phyloP scores from a whole-genome alignment of 2,113 vertebrate species.

The Chrysemys picta region DNA sequence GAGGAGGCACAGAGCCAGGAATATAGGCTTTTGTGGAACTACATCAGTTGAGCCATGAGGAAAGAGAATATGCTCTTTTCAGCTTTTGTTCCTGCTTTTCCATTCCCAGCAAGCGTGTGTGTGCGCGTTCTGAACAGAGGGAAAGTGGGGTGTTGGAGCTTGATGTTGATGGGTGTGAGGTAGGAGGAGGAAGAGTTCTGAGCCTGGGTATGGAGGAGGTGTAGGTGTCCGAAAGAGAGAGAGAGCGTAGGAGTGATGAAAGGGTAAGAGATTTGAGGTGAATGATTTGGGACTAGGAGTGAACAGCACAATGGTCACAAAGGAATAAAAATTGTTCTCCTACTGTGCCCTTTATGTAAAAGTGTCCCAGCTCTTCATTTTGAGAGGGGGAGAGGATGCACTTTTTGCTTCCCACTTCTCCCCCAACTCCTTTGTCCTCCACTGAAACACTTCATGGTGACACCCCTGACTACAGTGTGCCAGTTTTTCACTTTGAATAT shows the following conservation, averaged over 20 bases:
- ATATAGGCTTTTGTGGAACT: background rate
- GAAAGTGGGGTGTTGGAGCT: background rate
- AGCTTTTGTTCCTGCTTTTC: background rate
- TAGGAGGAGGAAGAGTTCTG: background rate
- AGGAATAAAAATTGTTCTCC: background rate
- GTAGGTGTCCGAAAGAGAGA: background rate
- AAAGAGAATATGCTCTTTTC: background rate
- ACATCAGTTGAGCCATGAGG: background rate
- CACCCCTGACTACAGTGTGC: background rate
- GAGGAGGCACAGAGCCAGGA: background rate
- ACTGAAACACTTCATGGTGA: background rate
- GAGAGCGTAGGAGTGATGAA: background rate
- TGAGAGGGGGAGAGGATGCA: background rate
- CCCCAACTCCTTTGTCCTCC: background rate
- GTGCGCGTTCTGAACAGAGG: background rate
- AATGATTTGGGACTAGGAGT: background rate
- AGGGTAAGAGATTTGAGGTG: background rate
- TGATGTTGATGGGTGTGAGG: background rate
- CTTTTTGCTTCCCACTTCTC: background rate
- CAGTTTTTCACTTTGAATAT: background rate
- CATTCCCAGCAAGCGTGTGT: background rate
- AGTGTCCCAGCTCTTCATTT: background rate
- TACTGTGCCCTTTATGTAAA: background rate
- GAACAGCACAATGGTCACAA: background rate
- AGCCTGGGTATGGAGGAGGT: background rate